Evolutionary conservation across 2,888 invertebrate genomes (phyloP).

Genomic region (Lampropteryx suffumata): DNA sequence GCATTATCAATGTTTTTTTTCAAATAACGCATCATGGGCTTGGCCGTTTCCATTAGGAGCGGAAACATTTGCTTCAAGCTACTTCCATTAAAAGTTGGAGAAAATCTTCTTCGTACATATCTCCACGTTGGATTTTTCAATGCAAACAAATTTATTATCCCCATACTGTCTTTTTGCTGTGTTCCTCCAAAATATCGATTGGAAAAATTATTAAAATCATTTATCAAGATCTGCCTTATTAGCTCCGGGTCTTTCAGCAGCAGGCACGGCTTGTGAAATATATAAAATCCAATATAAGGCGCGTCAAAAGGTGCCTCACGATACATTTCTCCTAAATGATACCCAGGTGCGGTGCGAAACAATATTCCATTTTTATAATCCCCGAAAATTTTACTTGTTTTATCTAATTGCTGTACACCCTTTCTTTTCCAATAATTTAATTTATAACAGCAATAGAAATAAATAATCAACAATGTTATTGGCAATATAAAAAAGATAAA

Average conservation of each 20-base stretch:
- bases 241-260: conserved; percentile 38
- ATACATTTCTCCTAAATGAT: conserved; percentile 31
- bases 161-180: conserved; percentile 39
- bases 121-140: conserved; percentile 40
- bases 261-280: conserved; percentile 41
- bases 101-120: conserved; percentile 37
- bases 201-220: conserved; percentile 37
- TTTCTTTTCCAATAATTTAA: conserved; percentile 32
- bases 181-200: conserved; percentile 39
- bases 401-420: conserved; percentile 28
- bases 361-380: conserved; percentile 41
- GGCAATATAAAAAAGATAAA: background rate
- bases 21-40: conserved; percentile 36
- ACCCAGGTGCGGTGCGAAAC: conserved; percentile 38
- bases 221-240: conserved; percentile 39
- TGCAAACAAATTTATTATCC: conserved; percentile 41
- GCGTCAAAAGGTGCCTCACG: conserved; percentile 23
- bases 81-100: conserved; percentile 31
- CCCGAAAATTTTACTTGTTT: conserved; percentile 34
- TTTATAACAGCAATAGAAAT: conserved; percentile 24
- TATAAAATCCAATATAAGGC: conserved; percentile 39
- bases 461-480: background rate
- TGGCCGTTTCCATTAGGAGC: conserved; percentile 35
- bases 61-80: conserved; percentile 38
- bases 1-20: conserved; percentile 14